Base-by-base conservation (phyloP, 2,797 vertebrate species). In the Champsocephalus esox region DNA sequence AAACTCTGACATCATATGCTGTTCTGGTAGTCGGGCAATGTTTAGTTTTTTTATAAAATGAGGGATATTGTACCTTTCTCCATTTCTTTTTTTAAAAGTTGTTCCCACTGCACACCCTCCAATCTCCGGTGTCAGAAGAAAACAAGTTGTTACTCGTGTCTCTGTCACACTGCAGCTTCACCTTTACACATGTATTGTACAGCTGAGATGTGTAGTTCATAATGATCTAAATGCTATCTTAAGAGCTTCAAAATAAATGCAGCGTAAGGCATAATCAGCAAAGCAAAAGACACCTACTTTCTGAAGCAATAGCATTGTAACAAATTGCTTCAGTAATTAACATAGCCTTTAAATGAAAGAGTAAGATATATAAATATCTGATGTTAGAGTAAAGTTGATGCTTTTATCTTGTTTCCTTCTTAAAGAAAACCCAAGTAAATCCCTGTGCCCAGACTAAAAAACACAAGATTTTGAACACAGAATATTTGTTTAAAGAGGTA, bases 1-100 rank as follows among this genome's bases (percentile, higher is more conserved):
- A 60, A 78, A 58, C 79, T 56, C 67, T 49, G 84, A 89, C 81
- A 80, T 85, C 89, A 86, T 60, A 8, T 17, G 46, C 61, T 66
- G 76, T 11, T 55, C 55, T 21, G 32, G 3, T 44, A 62, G 43
- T 81, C 41, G 41, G 43, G 8, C 11, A 4, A 46, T 61, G 68
- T 83, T 87, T 87, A 4, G 78, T 74, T 66, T 66, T 49, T 64
- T 70, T 58, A 16, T 21, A 13, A 82, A 74, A 45, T 62, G 61
- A 67, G 21, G 24, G 55, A 61, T 45, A 50, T 45, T 34, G 9
- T 9, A 2, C 43, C 41, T 34, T 34, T 17, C 12, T 17, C 45
- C 61, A 17, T 1, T 10, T 61, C 71, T 70, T 13, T 14, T 55
- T 45, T 78, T n/a, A 21, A 54, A 54, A 24, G n/a, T 58, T 50